A percentile compares a stretch with the other conserved stretches of the same genome.
These are phyloP conservation scores for Nothoprocta pentlandii DNA, from an alignment of 2,113 vertebrate genomes.

Conservation along the genomic window DNA sequence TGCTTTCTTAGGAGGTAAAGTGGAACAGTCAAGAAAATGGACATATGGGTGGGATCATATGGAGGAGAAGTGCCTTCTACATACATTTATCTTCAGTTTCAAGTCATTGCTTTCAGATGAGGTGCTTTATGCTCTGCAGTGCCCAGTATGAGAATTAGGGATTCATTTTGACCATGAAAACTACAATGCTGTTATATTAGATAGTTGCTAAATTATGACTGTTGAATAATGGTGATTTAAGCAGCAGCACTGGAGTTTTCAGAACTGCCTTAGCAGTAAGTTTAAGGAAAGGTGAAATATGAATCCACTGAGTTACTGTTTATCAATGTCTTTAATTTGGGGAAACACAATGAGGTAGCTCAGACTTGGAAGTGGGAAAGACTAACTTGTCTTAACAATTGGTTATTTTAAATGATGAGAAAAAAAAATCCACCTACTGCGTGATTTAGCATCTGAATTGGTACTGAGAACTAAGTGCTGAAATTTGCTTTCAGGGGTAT, in stretches of 20 bases:
- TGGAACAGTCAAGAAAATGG: background rate
- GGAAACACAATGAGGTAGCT: background rate
- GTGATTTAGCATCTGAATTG: slow-evolving; percentile 38
- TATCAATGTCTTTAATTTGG: background rate
- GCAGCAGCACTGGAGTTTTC: background rate
- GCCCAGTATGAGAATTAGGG: background rate
- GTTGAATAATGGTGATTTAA: background rate
- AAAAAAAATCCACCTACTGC: slow-evolving; percentile 14
- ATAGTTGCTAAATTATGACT: background rate
- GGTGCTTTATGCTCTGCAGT: background rate
- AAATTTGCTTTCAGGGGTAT: background rate
- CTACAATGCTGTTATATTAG: background rate
- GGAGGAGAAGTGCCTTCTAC: too few relatives aligned
- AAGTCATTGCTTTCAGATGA: background rate
- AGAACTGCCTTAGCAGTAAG: background rate
- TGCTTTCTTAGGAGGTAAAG: background rate
- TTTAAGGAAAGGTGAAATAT: background rate
- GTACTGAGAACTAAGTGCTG: slow-evolving; percentile 6
- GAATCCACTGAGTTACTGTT: slow-evolving; percentile 10
- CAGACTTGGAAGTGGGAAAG: slow-evolving; percentile 36
- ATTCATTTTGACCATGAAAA: background rate
- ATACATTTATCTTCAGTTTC: background rate
- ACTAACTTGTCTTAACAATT: slow-evolving; percentile 6
- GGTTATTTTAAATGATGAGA: slow-evolving; percentile 39
- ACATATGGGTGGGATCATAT: background rate